Percentiles rank a stretch among this genome's conserved stretches.
phyloP scores from a whole-genome alignment of 2,113 vertebrate genomes.

The Dipodomys merriami region DNA sequence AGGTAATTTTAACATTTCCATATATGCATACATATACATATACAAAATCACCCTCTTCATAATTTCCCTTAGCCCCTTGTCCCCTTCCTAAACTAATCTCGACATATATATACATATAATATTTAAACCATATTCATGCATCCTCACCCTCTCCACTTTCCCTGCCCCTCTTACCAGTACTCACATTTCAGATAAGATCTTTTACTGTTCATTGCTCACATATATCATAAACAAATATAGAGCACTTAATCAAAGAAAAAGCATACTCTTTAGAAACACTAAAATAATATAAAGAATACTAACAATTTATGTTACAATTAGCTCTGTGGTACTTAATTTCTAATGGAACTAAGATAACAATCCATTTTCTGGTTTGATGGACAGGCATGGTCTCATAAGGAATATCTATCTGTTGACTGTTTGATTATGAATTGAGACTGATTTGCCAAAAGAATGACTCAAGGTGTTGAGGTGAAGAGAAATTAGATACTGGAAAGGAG shows the following conservation, averaged over 20 bases:
- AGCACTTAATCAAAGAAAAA: background rate
- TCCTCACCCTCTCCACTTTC: too few species aligned
- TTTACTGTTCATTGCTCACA: too few species aligned
- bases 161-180: too few species aligned
- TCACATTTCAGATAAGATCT: too few species aligned
- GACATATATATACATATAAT: too few species aligned
- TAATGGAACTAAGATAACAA: conserved; percentile 18
- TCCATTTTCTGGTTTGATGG: background rate
- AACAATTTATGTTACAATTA: background rate
- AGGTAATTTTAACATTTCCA: too few species aligned
- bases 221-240: too few species aligned
- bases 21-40: too few species aligned
- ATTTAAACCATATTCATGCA: too few species aligned
- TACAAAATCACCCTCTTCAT: too few species aligned
- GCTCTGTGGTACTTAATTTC: background rate
- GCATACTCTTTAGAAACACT: background rate
- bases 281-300: conserved; percentile 12
- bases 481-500: background rate
- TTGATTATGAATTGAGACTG: conserved; percentile 23
- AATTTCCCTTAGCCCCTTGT: too few species aligned
- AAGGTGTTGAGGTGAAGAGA: background rate
- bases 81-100: too few species aligned
- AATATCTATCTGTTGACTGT: background rate
- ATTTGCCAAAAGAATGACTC: background rate
- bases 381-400: background rate